A percentile compares a stretch with the other conserved stretches of the same genome.
Evolutionary conservation across 37 sponge, comb jelly and placozoan genomes (phyloP).

Genomic region (Crambe crambe): DNA sequence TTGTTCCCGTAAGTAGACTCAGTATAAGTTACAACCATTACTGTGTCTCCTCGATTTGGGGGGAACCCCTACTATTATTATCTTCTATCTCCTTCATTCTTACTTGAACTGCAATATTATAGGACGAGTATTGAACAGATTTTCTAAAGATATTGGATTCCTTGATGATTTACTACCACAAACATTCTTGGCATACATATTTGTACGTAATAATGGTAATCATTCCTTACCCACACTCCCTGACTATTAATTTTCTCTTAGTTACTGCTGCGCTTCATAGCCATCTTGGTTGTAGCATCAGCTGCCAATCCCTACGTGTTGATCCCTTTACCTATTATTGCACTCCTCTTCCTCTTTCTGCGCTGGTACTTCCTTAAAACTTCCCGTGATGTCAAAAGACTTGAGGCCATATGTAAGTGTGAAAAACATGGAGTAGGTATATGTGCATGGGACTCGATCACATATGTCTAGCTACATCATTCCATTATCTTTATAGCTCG

Average conservation of each 20-base stretch:
- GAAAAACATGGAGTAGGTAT: too few species aligned
- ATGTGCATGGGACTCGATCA: too few species aligned
- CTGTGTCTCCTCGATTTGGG: too few species aligned
- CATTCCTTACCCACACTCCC: neutral
- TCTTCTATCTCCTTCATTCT: too few species aligned
- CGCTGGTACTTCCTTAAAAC: slow-evolving; percentile 63
- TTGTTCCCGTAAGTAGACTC: too few species aligned
- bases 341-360: slow-evolving; percentile 33
- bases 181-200: slow-evolving; percentile 26
- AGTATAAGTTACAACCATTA: too few species aligned
- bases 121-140: slow-evolving; percentile 77
- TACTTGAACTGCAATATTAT: too few species aligned
- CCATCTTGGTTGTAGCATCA: slow-evolving; percentile 50
- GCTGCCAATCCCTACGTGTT: slow-evolving; percentile 59
- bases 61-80: too few species aligned
- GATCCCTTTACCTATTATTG: slow-evolving; percentile 33
- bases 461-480: too few species aligned
- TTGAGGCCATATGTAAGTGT: slow-evolving; percentile 76
- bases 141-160: slow-evolving; percentile 80
- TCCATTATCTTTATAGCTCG: slow-evolving; percentile 52
- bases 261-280: slow-evolving; percentile 45
- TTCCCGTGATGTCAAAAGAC: slow-evolving; percentile 72
- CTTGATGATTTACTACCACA: slow-evolving; percentile 74
- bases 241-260: slow-evolving; percentile 5
- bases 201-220: slow-evolving; percentile 32